phyloP scores from a whole-genome alignment of 2,113 vertebrate species.

The Pavo muticus region DNA sequence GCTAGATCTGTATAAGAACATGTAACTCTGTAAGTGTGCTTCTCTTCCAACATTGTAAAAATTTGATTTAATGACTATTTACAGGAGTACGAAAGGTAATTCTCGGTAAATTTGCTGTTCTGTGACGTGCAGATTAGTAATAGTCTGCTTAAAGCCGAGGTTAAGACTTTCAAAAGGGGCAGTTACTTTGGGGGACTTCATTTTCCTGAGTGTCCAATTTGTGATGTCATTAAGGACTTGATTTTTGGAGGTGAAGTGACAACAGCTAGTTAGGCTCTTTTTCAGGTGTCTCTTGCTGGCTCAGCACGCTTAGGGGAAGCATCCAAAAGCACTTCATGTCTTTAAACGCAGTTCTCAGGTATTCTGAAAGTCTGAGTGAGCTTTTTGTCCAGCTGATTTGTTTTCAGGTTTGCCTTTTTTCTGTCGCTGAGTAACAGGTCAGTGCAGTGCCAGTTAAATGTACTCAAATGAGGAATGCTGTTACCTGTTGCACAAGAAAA shows the following conservation, averaged over 20 bases:
- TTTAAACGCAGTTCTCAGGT: background rate
- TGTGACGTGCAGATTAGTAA: background rate
- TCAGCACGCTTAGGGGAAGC: background rate
- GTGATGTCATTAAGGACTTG: background rate
- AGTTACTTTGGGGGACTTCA: background rate
- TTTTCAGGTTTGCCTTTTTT: background rate
- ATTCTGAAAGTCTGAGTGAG: background rate
- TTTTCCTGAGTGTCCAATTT: rapidly evolving
- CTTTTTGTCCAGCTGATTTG: background rate
- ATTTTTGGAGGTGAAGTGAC: background rate
- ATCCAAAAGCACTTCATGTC: background rate
- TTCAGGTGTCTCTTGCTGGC: background rate
- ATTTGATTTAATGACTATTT: background rate
- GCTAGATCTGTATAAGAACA: background rate
- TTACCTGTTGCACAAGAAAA: background rate
- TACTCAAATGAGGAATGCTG: background rate
- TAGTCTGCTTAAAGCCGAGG: background rate
- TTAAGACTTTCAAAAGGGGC: background rate
- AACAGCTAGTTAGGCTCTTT: background rate
- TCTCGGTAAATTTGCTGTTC: background rate
- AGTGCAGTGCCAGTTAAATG: rapidly evolving
- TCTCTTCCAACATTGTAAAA: background rate
- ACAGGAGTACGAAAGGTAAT: background rate
- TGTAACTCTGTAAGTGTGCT: background rate
- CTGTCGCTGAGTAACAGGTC: background rate